Percentiles rank a stretch among this genome's conserved stretches.
Evolutionary conservation across 1,140 invertebrate genomes (phyloP).

Genomic region (Meloidogyne hapla): DNA sequence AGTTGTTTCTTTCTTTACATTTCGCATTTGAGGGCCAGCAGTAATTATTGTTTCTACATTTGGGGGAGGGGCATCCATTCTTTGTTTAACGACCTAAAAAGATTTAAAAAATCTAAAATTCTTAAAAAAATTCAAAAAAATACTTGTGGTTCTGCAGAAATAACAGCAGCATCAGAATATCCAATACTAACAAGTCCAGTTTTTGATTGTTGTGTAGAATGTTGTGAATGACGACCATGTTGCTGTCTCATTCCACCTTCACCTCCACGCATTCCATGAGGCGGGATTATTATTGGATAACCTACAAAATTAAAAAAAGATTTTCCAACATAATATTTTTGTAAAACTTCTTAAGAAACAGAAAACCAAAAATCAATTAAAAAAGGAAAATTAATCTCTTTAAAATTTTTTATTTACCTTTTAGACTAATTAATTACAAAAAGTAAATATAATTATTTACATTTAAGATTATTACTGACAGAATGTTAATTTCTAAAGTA

Average conservation of each 20-base stretch:
- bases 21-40: conserved; percentile 36
- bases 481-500: too few relatives aligned
- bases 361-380: too few relatives aligned
- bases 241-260: background rate
- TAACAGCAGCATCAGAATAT: conserved; percentile 5
- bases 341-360: too few relatives aligned
- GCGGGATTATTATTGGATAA: background rate
- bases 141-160: conserved; percentile 25
- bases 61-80: background rate
- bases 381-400: too few relatives aligned
- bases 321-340: background rate
- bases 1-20: conserved; percentile 32
- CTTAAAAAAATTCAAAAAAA: background rate
- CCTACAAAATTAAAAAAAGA: background rate
- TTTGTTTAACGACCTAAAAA: conserved; percentile 29
- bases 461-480: too few relatives aligned
- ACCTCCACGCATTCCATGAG: background rate
- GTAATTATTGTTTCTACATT: conserved; percentile 16
- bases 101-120: background rate
- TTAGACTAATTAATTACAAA: too few relatives aligned
- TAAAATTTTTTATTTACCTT: too few relatives aligned
- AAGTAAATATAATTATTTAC: too few relatives aligned
- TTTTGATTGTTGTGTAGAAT: conserved; percentile 16
- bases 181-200: conserved; percentile 21
- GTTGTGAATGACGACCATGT: background rate